phyloP scores from a whole-genome alignment of 2,888 invertebrate species.

The Drosophila paracracens region DNA sequence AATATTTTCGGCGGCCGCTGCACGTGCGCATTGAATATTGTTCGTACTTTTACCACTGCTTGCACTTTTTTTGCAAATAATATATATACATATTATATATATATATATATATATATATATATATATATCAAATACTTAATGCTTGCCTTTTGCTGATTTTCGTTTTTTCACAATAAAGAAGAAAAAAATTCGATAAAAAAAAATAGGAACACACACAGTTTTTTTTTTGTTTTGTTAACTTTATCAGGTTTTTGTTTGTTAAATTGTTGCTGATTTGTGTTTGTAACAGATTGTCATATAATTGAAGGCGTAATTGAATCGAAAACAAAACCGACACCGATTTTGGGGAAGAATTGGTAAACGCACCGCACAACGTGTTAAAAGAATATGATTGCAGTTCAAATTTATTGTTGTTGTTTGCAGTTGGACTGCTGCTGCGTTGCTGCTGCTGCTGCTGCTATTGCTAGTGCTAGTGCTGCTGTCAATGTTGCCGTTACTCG shows the following conservation, averaged over 20 bases:
- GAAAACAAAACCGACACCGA: background rate
- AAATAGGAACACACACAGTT: conserved; percentile 3
- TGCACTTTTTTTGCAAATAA: conserved; percentile 18
- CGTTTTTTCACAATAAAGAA: conserved; percentile 19
- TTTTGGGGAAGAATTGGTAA: conserved; percentile 2
- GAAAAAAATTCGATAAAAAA: conserved; percentile 12
- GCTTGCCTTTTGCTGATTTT: conserved; percentile 47
- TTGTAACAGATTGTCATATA: background rate
- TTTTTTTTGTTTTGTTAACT: conserved; percentile 6
- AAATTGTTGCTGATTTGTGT: background rate
- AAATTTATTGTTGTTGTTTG: conserved; percentile 45
- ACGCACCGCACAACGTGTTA: conserved; percentile 33
- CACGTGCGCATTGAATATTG: conserved; percentile 57
- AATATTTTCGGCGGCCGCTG: conserved; percentile 39
- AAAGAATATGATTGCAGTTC: conserved; percentile 28
- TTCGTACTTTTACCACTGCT: conserved; percentile 15
- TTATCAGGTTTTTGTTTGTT: conserved; percentile 9
- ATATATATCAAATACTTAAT: background rate
- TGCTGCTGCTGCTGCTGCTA: conserved; percentile 15
- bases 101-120: background rate
- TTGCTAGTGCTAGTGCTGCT: conserved; percentile 4
- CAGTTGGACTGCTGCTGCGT: conserved; percentile 26
- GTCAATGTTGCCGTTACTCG: conserved; percentile 14
- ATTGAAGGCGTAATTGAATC: conserved; percentile 11
- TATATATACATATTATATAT: background rate